Evolutionary conservation across 1,140 invertebrate species (phyloP), one percentile per base, ranked within the genome.

Genomic region (Solenopsis invicta): DNA sequence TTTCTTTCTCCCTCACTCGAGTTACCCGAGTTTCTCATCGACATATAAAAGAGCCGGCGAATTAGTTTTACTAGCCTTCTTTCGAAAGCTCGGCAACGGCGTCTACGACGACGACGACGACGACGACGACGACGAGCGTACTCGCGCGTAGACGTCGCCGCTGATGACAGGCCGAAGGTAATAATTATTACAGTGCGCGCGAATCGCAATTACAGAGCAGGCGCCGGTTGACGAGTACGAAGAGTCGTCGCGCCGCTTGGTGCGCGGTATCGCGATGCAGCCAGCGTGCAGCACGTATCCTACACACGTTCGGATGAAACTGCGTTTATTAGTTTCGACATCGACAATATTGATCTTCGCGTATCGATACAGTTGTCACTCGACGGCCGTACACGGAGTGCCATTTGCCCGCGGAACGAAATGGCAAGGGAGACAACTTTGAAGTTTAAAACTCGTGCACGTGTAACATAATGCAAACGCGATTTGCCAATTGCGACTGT

Each of bases 141-240:
- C 52, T 67, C 85, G 87, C 88, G 90, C 91, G 88, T 92, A 91
- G 92, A 95, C 94, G 93, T 95, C 92, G 92, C 91, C 94, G 91
- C 93, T 95, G 94, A 95, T 95, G 94, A 95, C 94, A 95, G 94
- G 91, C 91, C 92, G 76, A 89, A 90, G 91, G 85, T 89, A 93
- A 94, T 94, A 95, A 95, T 95, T 95, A 95, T 95, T 95, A 94
- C 94, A 94, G 94, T 92, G 91, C 94, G 91, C 94, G 93, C 94
- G 94, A 95, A 92, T 94, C 92, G 72, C 93, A 92, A 95, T 95
- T 95, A 95, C 94, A 95, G 94, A 94, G 94, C 93, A 94, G 90
- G 24, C 78, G 87, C 87, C 77, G 82, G 75, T 89, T 75, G 89
- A 52, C 86, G 88, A 74, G 87, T 34, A 37, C 81, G 74, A 77